Conservation (phyloP, 1,140 invertebrate genomes). For the Aleiodes sp. region DNA sequence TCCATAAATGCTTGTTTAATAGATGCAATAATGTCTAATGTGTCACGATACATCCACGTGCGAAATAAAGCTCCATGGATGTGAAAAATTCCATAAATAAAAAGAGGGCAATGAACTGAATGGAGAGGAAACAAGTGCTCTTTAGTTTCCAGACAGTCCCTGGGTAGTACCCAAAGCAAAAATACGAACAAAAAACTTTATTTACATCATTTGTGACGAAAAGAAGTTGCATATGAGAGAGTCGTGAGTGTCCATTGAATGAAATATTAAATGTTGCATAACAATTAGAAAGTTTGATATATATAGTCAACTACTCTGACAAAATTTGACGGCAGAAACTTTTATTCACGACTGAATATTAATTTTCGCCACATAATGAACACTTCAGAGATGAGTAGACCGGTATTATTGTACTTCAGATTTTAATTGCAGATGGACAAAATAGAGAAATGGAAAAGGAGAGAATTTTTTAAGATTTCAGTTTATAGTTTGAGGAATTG, state of each 20-base stretch:
- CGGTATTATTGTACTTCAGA: not conserved
- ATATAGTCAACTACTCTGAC: too few species aligned
- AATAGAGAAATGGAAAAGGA: too few species aligned
- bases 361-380: not conserved
- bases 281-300: slow-evolving; percentile 4
- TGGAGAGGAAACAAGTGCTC: not conserved
- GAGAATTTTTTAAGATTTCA: too few species aligned
- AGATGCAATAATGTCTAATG: not conserved
- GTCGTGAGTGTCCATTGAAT: not conserved
- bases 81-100: not conserved
- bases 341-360: not conserved
- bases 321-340: not conserved
- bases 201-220: not conserved
- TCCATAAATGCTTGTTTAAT: not conserved
- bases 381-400: not conserved
- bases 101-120: not conserved
- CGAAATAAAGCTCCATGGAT: too few species aligned
- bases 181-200: not conserved
- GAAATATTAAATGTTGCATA: slow-evolving; percentile 6
- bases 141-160: not conserved
- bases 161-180: not conserved
- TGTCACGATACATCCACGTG: not conserved
- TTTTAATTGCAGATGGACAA: too few species aligned
- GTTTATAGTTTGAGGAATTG: too few species aligned
- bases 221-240: not conserved